Conservation (phyloP, 1,140 invertebrate genomes). For the Ips typographus region DNA sequence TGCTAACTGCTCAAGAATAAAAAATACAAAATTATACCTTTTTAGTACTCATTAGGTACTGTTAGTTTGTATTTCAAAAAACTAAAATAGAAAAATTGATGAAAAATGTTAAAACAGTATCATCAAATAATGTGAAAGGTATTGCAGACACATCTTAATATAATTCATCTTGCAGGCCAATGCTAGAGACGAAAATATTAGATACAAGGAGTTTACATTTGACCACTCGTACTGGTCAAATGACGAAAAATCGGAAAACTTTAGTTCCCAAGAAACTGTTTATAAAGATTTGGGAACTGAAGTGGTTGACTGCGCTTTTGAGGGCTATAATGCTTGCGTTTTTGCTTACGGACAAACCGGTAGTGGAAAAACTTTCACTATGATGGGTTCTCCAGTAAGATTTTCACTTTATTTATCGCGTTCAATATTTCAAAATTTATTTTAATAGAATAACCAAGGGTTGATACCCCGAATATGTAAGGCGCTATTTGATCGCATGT, state of each 20-base stretch:
- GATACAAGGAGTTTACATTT: conserved; percentile 88
- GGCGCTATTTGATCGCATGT: conserved; percentile 72
- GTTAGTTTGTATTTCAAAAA: not conserved
- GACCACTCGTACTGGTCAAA: conserved; percentile 93
- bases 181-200: conserved; percentile 47
- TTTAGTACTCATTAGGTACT: not conserved
- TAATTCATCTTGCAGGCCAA: conserved; percentile 44
- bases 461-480: conserved; percentile 86
- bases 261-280: conserved; percentile 81
- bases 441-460: conserved; percentile 72
- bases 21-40: too few species aligned
- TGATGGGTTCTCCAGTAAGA: conserved; percentile 88
- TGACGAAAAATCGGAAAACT: conserved; percentile 68
- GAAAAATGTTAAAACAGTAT: too few species aligned
- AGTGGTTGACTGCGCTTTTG: conserved; percentile 91
- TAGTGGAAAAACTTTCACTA: conserved; percentile 96
- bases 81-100: not conserved
- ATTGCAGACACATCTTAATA: not conserved
- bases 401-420: conserved; percentile 10
- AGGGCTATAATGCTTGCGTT: conserved; percentile 97
- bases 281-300: conserved; percentile 86
- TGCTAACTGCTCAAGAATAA: too few species aligned
- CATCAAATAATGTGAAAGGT: too few species aligned
- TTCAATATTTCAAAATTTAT: not conserved
- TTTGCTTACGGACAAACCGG: conserved; percentile 94